Evolutionary conservation across 23 tunicate genomes (phyloP).

Genomic region (Ciona savignyi): DNA sequence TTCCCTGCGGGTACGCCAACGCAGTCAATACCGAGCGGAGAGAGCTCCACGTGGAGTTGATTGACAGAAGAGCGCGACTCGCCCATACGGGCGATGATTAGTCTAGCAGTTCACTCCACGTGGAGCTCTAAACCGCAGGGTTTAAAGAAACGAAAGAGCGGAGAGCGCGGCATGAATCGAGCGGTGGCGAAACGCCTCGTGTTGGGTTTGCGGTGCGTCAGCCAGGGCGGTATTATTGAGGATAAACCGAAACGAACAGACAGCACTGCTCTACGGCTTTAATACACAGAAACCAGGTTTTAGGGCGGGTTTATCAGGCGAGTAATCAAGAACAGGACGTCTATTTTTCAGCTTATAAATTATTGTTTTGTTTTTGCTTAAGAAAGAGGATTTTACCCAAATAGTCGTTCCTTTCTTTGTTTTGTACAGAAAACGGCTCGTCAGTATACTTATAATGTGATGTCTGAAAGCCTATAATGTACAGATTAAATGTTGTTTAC

Average conservation of each 20-base stretch:
- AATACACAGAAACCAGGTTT: too few species aligned
- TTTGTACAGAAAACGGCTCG: too few species aligned
- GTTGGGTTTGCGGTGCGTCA: not conserved
- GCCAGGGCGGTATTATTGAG: not conserved
- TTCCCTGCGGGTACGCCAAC: slow-evolving; percentile 2
- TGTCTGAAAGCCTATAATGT: too few species aligned
- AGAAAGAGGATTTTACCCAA: too few species aligned
- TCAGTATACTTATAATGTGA: too few species aligned
- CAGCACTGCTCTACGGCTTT: too few species aligned
- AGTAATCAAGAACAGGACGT: too few species aligned
- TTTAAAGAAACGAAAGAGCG: slow-evolving; percentile 16
- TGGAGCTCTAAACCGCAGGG: slow-evolving; percentile 11
- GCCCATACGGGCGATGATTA: not conserved
- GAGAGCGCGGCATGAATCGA: slow-evolving; percentile 11
- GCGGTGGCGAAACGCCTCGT: slow-evolving; percentile 5
- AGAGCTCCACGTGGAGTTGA: slow-evolving; percentile 16
- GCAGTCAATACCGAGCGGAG: slow-evolving; percentile 5
- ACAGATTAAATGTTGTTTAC: too few species aligned
- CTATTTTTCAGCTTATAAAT: too few species aligned
- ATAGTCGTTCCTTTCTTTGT: too few species aligned
- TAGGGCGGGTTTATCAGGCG: too few species aligned
- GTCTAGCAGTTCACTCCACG: slow-evolving; percentile 4
- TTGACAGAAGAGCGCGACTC: not conserved
- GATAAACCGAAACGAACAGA: not conserved
- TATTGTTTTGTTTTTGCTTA: too few species aligned